Evolutionary conservation across 1,140 invertebrate species (phyloP).

Genomic region (Capitella teleta): DNA sequence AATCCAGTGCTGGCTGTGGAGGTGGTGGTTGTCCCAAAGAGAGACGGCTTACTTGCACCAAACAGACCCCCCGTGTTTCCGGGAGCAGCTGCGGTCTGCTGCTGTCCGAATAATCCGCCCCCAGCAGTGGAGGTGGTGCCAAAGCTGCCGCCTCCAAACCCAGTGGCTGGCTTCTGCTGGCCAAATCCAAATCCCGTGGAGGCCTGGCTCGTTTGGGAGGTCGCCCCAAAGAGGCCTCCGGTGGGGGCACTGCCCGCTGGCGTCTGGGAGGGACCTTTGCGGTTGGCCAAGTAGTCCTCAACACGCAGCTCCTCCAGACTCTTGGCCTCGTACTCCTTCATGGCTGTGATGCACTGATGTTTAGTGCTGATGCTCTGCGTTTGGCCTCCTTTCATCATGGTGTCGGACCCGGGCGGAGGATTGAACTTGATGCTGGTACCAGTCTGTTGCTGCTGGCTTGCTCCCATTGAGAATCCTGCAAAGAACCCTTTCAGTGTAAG

Average conservation of each 20-base stretch:
- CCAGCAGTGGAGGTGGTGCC: too few relatives aligned
- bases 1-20: slow-evolving; percentile 20
- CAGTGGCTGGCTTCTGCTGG: slow-evolving; percentile 5
- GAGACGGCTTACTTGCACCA: slow-evolving; percentile 12
- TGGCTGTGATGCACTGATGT: slow-evolving; percentile 90
- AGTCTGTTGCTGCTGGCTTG: too few relatives aligned
- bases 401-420: slow-evolving; percentile 74
- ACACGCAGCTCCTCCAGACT: slow-evolving; percentile 78
- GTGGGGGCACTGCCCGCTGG: slow-evolving; percentile 6
- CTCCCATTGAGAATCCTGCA: too few relatives aligned
- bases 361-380: slow-evolving; percentile 73
- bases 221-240: slow-evolving; percentile 19
- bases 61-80: slow-evolving; percentile 12
- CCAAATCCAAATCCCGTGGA: slow-evolving; percentile 19
- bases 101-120: neutral
- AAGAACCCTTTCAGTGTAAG: too few relatives aligned
- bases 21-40: slow-evolving; percentile 17
- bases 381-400: slow-evolving; percentile 70
- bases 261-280: slow-evolving; percentile 56
- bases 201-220: slow-evolving; percentile 15
- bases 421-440: slow-evolving; percentile 78
- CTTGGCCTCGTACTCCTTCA: slow-evolving; percentile 95
- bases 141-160: neutral
- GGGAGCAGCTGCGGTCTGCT: neutral
- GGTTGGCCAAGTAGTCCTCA: slow-evolving; percentile 82